These are phyloP conservation scores for Ectobius pallidus DNA, from an alignment of 2,888 invertebrate genomes.

Conservation along the genomic window DNA sequence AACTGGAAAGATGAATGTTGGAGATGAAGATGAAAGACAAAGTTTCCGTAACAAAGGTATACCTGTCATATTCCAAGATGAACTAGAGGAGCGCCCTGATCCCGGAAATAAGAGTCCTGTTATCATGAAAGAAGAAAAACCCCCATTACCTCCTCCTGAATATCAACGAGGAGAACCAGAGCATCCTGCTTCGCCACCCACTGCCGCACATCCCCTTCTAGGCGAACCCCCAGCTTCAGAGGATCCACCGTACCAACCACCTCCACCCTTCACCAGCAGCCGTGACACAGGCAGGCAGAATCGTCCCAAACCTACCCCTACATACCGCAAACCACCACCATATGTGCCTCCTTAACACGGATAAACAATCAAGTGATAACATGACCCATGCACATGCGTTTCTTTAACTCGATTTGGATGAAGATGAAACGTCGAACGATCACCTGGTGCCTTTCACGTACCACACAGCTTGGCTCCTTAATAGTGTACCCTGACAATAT, in stretches of 20 bases:
- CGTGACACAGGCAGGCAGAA: conserved; percentile 76
- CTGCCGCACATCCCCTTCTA: conserved; percentile 51
- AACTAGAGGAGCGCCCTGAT: conserved; percentile 91
- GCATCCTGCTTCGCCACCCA: conserved; percentile 40
- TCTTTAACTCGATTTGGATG: conserved; percentile 18
- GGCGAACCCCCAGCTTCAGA: conserved; percentile 50
- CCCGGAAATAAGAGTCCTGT: conserved; percentile 91
- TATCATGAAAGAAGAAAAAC: conserved; percentile 93
- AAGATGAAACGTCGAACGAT: conserved; percentile 28
- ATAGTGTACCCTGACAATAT: conserved; percentile 31
- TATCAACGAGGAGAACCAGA: conserved; percentile 60
- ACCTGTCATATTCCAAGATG: conserved; percentile 97
- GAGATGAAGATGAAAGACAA: conserved; percentile 78
- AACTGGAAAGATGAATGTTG: conserved; percentile 83
- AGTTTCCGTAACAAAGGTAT: conserved; percentile 66
- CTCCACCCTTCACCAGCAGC: conserved; percentile 80
- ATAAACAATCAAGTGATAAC: not conserved
- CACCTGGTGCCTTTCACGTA: conserved; percentile 38
- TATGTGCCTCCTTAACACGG: conserved; percentile 92
- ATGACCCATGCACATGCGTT: conserved; percentile 9
- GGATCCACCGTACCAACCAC: conserved; percentile 87
- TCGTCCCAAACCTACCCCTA: conserved; percentile 84
- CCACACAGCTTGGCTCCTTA: conserved; percentile 37
- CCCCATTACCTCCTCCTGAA: conserved; percentile 86
- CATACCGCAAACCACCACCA: conserved; percentile 94